Base-by-base conservation (phyloP, 2,888 invertebrate genomes). In the Osmoderma eremita region DNA sequence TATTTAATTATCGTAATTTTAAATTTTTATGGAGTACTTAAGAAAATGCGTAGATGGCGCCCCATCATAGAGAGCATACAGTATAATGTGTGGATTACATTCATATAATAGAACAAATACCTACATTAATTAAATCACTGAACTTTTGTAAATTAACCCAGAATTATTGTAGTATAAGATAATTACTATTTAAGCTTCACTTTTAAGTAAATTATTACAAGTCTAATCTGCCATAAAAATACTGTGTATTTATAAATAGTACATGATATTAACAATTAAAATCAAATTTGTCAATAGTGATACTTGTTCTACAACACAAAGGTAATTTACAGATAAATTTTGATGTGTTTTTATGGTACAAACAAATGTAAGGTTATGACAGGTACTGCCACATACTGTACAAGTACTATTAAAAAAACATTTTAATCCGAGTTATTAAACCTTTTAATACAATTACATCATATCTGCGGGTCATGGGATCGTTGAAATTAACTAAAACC, bases 281-380 rank as follows among this genome's bases (percentile, higher is more conserved):
- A 53, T 17, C 17, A 38, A 53, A 18, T 53, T 12, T 38, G 17
- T 53, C 10, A 50, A 50, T 50, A 50, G 24, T 12, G 22, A n/a
- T 10, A 18, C 1, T 38, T 53, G 38, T 53, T n/a, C 1, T 38
- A 53, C 36, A 8, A 20, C 10, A 18, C 12, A 49, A 22, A 20
- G 10, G 30, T 30, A 30, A 10, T 30, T 30, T 30, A 30, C 30
- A 1, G 5, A 30, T 4, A 30, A 30, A 8, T 30, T 6, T 30
- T 4, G 30, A 6, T 1, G 3, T 24, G 45, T 18, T 45, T 45
- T 6, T 24, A 39, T 54, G 38, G n/a, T 39, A 20, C 22, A 0
- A 22, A 12, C 10, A 49, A 54, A 54, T 54, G 45, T 61, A 30
- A 61, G 58, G 58, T 61, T 61, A 61, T 45, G 48, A 61, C 17